phyloP scores from a whole-genome alignment of 1,140 invertebrate genomes.

The Atopsyche davidsoni region DNA sequence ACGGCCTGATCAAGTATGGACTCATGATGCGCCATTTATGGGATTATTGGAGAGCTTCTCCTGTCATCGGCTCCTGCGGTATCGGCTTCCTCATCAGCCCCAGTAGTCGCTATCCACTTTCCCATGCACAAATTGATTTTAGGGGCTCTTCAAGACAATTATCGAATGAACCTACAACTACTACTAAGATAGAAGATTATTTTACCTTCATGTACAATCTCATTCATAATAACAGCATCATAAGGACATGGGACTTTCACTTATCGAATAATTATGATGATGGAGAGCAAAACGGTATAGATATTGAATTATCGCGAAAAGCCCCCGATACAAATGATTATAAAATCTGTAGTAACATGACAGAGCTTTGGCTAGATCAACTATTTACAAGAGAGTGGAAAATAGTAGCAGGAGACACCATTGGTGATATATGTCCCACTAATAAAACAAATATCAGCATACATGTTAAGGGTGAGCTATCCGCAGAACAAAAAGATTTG shows the following conservation, averaged over 20 bases:
- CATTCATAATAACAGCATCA: conserved; percentile 31
- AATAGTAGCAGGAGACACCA: conserved; percentile 2
- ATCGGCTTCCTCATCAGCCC: conserved; percentile 9
- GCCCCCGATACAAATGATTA: conserved; percentile 35
- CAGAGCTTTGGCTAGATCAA: conserved; percentile 34
- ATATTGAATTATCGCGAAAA: conserved; percentile 33
- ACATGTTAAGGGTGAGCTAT: conserved; percentile 5
- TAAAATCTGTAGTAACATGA: conserved; percentile 38
- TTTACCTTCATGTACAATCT: conserved; percentile 16
- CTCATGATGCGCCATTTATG: conserved; percentile 15
- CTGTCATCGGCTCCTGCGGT: conserved; percentile 19
- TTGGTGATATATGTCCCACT: conserved; percentile 5
- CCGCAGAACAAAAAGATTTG: conserved; percentile 10
- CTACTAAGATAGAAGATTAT: conserved; percentile 24
- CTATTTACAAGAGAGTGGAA: conserved; percentile 33
- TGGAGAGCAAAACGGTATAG: conserved; percentile 24
- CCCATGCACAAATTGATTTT: conserved; percentile 28
- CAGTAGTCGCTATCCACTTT: conserved; percentile 15
- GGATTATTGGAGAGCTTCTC: conserved; percentile 7
- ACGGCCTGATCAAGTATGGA: conserved; percentile 2
- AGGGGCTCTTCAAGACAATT: conserved; percentile 21
- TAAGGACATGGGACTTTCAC: conserved; percentile 36
- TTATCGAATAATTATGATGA: conserved; percentile 28
- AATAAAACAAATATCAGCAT: conserved; percentile 6
- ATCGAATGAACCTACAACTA: conserved; percentile 6